Conservation (phyloP, 2,113 vertebrate genomes). For the Psammodynastes pulverulentus region DNA sequence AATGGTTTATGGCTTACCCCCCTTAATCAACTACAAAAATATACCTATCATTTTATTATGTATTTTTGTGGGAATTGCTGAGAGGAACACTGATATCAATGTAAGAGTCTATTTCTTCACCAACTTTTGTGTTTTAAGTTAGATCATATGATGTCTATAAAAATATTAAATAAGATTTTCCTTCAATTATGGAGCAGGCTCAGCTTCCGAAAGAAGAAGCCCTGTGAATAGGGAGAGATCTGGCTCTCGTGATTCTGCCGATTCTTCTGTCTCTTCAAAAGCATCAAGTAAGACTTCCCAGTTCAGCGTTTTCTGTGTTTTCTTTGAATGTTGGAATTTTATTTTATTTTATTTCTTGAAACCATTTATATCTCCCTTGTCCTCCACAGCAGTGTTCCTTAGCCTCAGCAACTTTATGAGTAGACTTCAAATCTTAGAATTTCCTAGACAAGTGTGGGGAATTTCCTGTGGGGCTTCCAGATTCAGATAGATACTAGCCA, state of each 20-base stretch:
- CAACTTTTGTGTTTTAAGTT: background rate
- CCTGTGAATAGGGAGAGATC: slow-evolving; percentile 70
- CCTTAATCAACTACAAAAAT: background rate
- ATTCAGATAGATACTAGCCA: background rate
- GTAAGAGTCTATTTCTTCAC: background rate
- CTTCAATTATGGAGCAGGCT: slow-evolving; percentile 53
- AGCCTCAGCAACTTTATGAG: background rate
- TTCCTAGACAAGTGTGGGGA: background rate
- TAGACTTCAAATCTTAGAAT: background rate
- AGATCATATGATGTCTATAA: background rate
- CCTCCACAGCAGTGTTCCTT: background rate
- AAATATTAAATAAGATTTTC: slow-evolving; percentile 16
- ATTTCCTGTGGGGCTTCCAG: background rate
- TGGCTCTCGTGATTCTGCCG: slow-evolving; percentile 64
- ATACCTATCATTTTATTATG: background rate
- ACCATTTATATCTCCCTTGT: background rate
- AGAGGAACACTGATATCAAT: background rate
- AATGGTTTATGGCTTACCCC: background rate
- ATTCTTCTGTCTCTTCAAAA: slow-evolving; percentile 71
- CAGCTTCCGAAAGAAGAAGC: slow-evolving; percentile 67
- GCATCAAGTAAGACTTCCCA: slow-evolving; percentile 68
- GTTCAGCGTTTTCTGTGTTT: background rate
- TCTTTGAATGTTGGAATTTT: background rate
- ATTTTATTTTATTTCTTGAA: background rate
- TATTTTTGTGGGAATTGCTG: background rate